Conservation (phyloP, 2,888 invertebrate genomes). For the Meganola albula region DNA sequence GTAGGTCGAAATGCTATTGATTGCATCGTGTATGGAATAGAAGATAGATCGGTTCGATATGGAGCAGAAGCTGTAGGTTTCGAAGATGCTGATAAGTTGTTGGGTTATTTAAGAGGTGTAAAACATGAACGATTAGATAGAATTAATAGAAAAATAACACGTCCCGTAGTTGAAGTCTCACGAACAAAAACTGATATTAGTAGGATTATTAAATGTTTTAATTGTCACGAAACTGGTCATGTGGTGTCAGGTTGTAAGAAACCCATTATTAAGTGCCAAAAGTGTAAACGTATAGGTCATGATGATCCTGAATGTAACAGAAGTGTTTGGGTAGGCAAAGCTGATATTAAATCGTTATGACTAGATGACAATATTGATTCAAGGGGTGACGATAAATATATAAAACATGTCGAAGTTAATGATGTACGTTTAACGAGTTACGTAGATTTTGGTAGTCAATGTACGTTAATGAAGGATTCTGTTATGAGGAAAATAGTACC, state of each 20-base stretch:
- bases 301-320: not conserved
- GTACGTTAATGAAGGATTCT: not conserved
- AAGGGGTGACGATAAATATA: not conserved
- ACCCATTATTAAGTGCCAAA: conserved; percentile 8
- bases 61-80: conserved; percentile 3
- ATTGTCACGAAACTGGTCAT: conserved; percentile 10
- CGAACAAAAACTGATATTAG: not conserved
- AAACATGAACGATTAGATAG: not conserved
- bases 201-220: conserved; percentile 6
- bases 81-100: not conserved
- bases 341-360: not conserved
- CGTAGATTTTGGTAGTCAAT: conserved; percentile 4
- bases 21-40: conserved; percentile 14
- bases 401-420: not conserved
- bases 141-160: not conserved
- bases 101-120: not conserved
- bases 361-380: not conserved
- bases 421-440: not conserved
- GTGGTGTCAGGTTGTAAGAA: conserved; percentile 5
- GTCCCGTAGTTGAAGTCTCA: not conserved
- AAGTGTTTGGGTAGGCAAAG: not conserved
- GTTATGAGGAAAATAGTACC: not conserved
- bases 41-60: conserved; percentile 7
- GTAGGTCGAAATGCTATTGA: conserved; percentile 15
- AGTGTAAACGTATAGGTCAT: conserved; percentile 12